phyloP scores from a whole-genome alignment of 2,888 invertebrate genomes.

The Rhagium mordax region DNA sequence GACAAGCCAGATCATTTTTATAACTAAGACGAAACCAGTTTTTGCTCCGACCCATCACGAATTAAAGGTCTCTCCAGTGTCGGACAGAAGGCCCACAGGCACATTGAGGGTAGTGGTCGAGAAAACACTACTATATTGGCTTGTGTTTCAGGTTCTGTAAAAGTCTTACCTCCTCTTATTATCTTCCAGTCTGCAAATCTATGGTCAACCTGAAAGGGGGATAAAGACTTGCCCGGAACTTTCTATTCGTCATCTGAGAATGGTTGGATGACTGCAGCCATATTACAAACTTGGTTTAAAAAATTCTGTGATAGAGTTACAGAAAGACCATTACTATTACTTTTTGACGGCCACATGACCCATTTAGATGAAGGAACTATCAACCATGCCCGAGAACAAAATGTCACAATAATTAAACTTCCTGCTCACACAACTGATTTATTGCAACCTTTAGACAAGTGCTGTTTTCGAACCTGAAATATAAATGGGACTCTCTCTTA shows the following conservation, averaged over 20 bases:
- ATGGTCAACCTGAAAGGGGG: conserved; percentile 8
- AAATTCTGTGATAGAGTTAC: too few species aligned
- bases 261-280: too few species aligned
- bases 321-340: too few species aligned
- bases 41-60: background rate
- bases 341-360: too few species aligned
- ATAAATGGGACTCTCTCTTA: background rate
- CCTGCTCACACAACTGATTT: conserved; percentile 4
- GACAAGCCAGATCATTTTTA: background rate
- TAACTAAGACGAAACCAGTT: background rate
- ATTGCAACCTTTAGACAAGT: conserved; percentile 2
- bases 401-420: background rate
- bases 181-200: background rate
- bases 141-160: background rate
- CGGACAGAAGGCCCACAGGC: background rate
- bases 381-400: too few species aligned
- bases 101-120: background rate
- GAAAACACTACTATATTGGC: conserved; percentile 2
- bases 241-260: too few species aligned
- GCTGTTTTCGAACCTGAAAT: conserved; percentile 3
- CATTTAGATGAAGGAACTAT: too few species aligned
- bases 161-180: background rate
- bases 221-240: too few species aligned
- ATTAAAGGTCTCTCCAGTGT: background rate
- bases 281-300: too few species aligned